Base-by-base conservation (phyloP, 2,797 vertebrate genomes). In the Molothrus ater region DNA sequence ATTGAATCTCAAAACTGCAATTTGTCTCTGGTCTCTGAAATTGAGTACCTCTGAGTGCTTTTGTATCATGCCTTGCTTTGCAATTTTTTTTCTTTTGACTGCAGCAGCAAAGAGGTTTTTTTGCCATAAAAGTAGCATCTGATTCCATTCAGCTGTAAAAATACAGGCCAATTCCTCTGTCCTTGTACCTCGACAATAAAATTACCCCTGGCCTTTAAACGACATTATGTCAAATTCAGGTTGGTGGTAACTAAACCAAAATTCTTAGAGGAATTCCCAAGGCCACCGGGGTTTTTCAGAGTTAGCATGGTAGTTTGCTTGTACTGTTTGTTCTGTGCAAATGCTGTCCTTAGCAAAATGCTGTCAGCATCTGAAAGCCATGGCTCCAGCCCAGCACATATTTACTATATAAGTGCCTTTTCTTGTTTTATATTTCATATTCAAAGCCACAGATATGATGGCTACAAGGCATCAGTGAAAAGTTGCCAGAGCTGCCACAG, bases 391-490 rank as follows among this genome's bases (percentile, higher is more conserved):
- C 15, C 10, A 4, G 9, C 0, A 3, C 31, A 12, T 8, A 6
- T 7, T 25, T 3, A 40, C 9, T 21, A 5, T 2, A 1, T 24
- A 11, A 21, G 2, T 26, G 38, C 10, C 50, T 76, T 32, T 29
- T 16, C 32, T n/a, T 69, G 32, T 11, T 78, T 61, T 85, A 6
- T 51, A 43, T 32, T 74, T 32, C 24, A 6, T 45, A 57, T 36
- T 57, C 36, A 48, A 18, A 60, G 6, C 31, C 28, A 36, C n/a
- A 74, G 43, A 32, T 9, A 22, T 0, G 0, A 16, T 4, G 6
- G 53, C 15, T 38, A 34, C 31, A 57, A 74, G 15, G 42, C n/a
- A 57, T 10, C n/a, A 14, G 12, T 20, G 28, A 24, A 28, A 69
- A 84, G 26, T 18, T 57, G 18, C 24, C 45, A 29, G 31, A 61